Base-by-base conservation (phyloP, 2,888 invertebrate species). In the Melolontha melolontha region DNA sequence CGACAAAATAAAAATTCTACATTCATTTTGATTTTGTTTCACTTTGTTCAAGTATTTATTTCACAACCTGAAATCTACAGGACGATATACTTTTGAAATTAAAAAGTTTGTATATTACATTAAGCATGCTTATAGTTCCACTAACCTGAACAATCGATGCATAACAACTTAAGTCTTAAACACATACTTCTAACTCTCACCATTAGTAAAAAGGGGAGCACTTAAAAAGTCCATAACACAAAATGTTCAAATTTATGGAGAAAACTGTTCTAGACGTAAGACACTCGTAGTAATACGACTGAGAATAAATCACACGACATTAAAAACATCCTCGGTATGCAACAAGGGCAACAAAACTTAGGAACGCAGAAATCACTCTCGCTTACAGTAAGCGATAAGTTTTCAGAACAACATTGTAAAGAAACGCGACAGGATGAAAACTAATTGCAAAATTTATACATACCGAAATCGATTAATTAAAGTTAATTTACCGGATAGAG, bases 101-200 rank as follows among this genome's bases (percentile, higher is more conserved):
- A 34, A 27, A 29, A n/a, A n/a, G 54, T 10, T 40, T 5, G n/a
- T 22, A 40, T 39, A 16, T 14, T 14, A 39, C 17, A 17, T 5
- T 17, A 51, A n/a, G n/a, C 7, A 49, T 49, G 49, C n/a, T 27
- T 27, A 50, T 22, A 22, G 51, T 63, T 41, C 66, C 34, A 81
- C 81, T 76, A 82, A 87, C 86, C 86, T 85, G 86, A 83, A 79
- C 87, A 87, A 82, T 86, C 86, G 74, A 86, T 84, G 80, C 87
- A 87, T 77, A 86, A 83, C 71, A 86, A 80, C 76, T 84, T 83
- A 66, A 86, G 83, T 75, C 86, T 84, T 80, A 86, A 79, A 78
- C 85, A 84, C 84, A 83, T 83, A 75, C 78, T 80, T 67, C 73
- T 74, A 42, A 78, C 74, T 69, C 76, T 78, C 75, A 79, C 79